phyloP scores from a whole-genome alignment of 2,113 vertebrate species.

The Cnemophilus loriae region DNA sequence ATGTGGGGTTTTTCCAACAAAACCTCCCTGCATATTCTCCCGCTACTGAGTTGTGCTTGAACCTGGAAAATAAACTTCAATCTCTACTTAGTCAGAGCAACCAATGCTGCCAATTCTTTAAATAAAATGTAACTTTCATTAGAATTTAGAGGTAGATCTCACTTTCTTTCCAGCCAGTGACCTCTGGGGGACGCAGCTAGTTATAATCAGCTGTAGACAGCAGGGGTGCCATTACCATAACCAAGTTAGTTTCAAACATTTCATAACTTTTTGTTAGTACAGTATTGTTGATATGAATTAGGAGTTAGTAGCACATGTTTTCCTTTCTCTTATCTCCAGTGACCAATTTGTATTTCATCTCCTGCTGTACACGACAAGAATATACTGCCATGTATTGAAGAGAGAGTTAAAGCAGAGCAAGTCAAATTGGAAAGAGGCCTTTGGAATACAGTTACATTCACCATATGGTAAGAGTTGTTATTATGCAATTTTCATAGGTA shows the following conservation, averaged over 20 bases:
- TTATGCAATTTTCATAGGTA: constrained; percentile 6
- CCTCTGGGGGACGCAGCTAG: background rate
- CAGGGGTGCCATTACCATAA: background rate
- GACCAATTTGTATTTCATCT: background rate
- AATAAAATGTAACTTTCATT: background rate
- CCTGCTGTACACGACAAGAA: background rate
- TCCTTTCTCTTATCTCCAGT: background rate
- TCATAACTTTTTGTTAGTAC: background rate
- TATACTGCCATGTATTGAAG: background rate
- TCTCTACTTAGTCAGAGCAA: background rate
- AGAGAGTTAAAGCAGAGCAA: background rate
- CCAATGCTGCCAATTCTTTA: background rate
- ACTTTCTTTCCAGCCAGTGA: background rate
- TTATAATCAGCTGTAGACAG: background rate
- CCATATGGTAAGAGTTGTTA: constrained; percentile 2
- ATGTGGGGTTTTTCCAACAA: background rate
- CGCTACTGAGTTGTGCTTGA: background rate
- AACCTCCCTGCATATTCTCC: background rate
- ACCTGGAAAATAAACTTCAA: background rate
- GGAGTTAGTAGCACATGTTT: background rate
- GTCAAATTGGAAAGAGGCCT: background rate
- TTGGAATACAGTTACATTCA: background rate
- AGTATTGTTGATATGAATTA: background rate
- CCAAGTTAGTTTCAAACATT: background rate
- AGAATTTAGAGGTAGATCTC: background rate